Evolutionary conservation across 2,797 vertebrate genomes (phyloP).

Genomic region (Nannoperca australis): DNA sequence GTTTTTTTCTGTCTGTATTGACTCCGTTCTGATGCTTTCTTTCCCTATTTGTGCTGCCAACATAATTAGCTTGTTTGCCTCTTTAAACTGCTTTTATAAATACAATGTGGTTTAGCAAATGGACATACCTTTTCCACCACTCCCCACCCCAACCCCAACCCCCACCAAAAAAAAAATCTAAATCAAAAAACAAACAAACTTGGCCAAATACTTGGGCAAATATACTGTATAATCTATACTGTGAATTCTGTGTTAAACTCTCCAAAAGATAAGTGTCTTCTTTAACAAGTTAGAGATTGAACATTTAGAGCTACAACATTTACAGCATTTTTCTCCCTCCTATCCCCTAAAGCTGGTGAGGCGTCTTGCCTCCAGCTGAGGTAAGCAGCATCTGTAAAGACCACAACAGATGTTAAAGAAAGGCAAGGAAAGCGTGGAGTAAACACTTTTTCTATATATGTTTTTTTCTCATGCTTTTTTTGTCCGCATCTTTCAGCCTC

Average conservation of each 20-base stretch:
- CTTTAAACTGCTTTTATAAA: constrained; percentile 44
- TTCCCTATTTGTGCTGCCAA: constrained; percentile 22
- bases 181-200: not conserved
- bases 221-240: constrained; percentile 13
- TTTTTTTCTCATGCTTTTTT: not conserved
- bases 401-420: constrained; percentile 23
- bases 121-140: not conserved
- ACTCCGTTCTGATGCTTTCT: constrained; percentile 26
- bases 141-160: too few relatives aligned
- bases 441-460: not conserved
- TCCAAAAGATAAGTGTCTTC: constrained; percentile 3
- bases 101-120: constrained; percentile 19
- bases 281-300: constrained; percentile 16
- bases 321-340: not conserved
- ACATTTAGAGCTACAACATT: constrained; percentile 17
- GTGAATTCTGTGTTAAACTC: constrained; percentile 12
- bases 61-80: constrained; percentile 41
- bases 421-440: not conserved
- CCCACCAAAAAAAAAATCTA: too few relatives aligned
- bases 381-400: constrained; percentile 31
- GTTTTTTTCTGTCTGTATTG: constrained; percentile 12
- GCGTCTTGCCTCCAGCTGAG: constrained; percentile 24
- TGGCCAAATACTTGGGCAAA: not conserved
- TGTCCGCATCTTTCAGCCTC: constrained; percentile 10
- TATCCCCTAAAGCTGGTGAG: constrained; percentile 15